Conservation (phyloP, 2,113 vertebrate genomes). For the Morone chrysops region DNA sequence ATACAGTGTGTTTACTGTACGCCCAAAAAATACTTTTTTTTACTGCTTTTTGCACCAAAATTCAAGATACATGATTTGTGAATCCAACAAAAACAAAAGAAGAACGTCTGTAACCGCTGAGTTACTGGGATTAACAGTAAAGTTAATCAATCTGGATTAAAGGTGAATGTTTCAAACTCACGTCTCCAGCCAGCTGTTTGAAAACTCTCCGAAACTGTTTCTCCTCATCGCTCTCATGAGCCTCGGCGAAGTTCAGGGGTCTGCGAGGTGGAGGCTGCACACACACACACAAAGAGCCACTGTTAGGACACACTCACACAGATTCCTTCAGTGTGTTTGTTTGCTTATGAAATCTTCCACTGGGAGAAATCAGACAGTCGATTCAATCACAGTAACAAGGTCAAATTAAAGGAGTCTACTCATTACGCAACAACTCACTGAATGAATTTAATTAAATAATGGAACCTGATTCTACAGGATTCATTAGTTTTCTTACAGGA, state of each 20-base stretch:
- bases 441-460: too few species aligned
- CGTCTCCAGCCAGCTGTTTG: constrained; percentile 90
- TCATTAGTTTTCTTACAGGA: too few species aligned
- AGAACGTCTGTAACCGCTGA: too few species aligned
- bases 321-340: background rate
- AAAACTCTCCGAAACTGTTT: constrained; percentile 89
- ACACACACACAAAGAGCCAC: constrained; percentile 30
- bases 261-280: constrained; percentile 77
- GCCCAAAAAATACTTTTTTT: too few species aligned
- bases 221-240: constrained; percentile 88
- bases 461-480: too few species aligned
- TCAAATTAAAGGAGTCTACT: too few species aligned
- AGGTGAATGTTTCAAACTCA: constrained; percentile 64
- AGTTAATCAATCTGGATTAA: background rate
- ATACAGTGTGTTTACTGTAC: too few species aligned
- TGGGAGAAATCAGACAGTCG: background rate
- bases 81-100: too few species aligned
- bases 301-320: constrained; percentile 34
- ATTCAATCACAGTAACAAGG: background rate
- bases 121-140: background rate
- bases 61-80: background rate
- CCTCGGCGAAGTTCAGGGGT: constrained; percentile 74
- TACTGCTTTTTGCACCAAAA: too few species aligned
- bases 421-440: too few species aligned
- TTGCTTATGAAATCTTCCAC: constrained; percentile 32